Conservation (phyloP, 2,797 vertebrate species). For the Tadarida brasiliensis region DNA sequence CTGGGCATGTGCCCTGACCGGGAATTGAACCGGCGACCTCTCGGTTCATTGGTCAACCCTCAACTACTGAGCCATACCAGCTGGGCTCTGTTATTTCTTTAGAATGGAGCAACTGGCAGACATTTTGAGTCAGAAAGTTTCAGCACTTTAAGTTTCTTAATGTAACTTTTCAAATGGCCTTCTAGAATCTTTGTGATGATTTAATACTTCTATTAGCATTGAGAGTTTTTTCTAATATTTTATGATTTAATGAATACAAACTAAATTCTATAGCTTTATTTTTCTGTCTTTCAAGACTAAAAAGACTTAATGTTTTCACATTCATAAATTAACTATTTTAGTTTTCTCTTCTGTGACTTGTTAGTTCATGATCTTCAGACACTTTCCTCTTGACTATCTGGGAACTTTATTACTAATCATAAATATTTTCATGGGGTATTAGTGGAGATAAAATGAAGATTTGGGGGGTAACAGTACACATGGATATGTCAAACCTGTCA, state of each 20-base stretch:
- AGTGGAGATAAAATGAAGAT: neutral
- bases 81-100: neutral
- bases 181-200: conserved; percentile 26
- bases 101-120: neutral
- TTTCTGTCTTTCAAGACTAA: neutral
- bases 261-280: neutral
- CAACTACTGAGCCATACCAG: no score
- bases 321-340: neutral
- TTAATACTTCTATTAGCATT: conserved; percentile 20
- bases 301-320: neutral
- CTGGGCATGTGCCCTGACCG: no score
- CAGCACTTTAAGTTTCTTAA: neutral
- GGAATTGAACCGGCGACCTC: no score
- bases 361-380: neutral
- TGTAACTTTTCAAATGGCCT: neutral
- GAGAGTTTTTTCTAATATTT: neutral
- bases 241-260: conserved; percentile 29
- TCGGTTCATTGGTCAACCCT: no score
- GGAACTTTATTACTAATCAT: neutral
- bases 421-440: neutral
- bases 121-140: conserved; percentile 25
- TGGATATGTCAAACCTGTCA: neutral
- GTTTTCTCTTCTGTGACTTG: neutral
- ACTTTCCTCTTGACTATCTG: neutral
- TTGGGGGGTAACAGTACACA: neutral